Evolutionary conservation across 2,888 invertebrate genomes (phyloP).

Genomic region (Phytoseiulus persimilis): DNA sequence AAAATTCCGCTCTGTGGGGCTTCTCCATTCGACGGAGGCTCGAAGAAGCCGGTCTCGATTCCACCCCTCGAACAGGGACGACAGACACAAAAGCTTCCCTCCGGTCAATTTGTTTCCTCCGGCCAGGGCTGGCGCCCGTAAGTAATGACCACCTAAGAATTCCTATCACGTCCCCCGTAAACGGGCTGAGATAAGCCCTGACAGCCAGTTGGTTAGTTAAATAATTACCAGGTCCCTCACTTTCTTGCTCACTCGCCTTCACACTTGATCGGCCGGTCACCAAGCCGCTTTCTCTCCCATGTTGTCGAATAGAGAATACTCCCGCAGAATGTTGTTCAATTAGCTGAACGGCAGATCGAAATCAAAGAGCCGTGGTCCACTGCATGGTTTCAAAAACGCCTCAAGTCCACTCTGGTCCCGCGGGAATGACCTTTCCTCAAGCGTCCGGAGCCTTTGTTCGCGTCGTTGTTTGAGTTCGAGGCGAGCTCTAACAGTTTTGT

Average conservation of each 20-base stretch:
- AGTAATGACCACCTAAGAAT: background rate
- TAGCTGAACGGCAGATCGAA: too few species aligned
- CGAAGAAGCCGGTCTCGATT: background rate
- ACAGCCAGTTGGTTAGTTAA: background rate
- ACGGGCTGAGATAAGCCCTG: background rate
- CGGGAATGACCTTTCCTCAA: too few species aligned
- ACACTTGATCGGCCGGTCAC: background rate
- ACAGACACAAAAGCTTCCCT: background rate
- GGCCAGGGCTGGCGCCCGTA: background rate
- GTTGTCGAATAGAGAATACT: too few species aligned
- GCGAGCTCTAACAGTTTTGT: too few species aligned
- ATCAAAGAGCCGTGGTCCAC: too few species aligned
- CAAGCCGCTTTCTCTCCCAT: too few species aligned
- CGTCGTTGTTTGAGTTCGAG: too few species aligned
- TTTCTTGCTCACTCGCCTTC: background rate
- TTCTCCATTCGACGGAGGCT: background rate
- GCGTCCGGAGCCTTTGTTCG: too few species aligned
- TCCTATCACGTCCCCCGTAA: background rate
- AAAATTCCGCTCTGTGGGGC: background rate
- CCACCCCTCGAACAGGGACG: background rate
- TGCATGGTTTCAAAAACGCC: too few species aligned
- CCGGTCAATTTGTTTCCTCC: background rate
- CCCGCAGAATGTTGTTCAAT: too few species aligned
- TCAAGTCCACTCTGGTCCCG: too few species aligned
- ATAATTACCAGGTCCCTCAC: background rate